A percentile compares a stretch with the other conserved stretches of the same genome.
These are phyloP conservation scores for Panulirus ornatus DNA, from an alignment of 1,140 invertebrate genomes.

Conservation along the genomic window DNA sequence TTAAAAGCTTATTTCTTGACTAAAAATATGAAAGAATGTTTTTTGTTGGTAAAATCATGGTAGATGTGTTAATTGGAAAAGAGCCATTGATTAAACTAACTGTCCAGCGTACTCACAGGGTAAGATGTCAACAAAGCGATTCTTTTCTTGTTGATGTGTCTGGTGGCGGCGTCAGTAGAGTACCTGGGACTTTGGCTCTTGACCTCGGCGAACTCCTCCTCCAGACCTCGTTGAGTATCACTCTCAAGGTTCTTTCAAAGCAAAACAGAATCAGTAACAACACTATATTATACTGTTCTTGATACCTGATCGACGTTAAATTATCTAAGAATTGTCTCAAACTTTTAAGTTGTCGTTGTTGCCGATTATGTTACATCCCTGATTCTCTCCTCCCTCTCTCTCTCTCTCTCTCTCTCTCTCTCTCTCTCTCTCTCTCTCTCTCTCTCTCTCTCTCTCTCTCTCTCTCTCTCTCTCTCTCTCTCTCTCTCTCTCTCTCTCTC, in stretches of 20 bases:
- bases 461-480: background rate
- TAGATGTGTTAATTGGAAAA: background rate
- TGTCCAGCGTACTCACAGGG: conserved; percentile 47
- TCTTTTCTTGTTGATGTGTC: conserved; percentile 54
- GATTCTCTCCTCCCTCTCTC: no score
- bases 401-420: no score
- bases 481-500: conserved; percentile 7
- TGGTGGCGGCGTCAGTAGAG: background rate
- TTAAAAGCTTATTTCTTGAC: no score
- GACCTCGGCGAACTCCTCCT: conserved; percentile 32
- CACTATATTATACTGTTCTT: no score
- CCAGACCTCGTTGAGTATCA: conserved; percentile 35
- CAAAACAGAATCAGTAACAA: no score
- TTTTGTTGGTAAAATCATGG: no score
- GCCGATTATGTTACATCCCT: no score
- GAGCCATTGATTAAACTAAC: background rate
- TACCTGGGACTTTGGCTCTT: background rate
- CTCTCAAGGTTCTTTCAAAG: conserved; percentile 46
- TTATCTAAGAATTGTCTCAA: no score
- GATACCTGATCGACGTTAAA: no score
- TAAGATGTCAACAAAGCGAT: conserved; percentile 54
- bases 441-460: background rate
- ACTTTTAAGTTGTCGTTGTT: no score
- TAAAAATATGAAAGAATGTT: no score
- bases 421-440: no score